Percentiles rank a stretch among this genome's conserved stretches.
These are phyloP conservation scores for Perccottus glenii DNA, from an alignment of 2,113 vertebrate genomes.

Conservation along the genomic window DNA sequence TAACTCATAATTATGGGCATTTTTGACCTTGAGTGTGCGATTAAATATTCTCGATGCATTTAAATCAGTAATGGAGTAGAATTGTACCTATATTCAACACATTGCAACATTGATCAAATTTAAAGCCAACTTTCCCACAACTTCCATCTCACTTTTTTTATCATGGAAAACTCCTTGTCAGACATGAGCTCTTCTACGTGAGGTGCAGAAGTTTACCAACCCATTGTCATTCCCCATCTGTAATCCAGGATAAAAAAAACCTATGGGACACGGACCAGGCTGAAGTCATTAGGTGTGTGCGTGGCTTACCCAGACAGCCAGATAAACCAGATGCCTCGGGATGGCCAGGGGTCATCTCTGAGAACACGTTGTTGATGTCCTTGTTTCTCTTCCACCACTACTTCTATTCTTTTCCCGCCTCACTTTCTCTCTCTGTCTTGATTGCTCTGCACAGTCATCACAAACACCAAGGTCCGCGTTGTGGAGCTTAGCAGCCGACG, in stretches of 20 bases:
- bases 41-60: conserved; percentile 36
- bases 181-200: conserved; percentile 51
- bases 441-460: conserved; percentile 70
- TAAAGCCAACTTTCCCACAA: conserved; percentile 48
- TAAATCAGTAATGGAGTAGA: conserved; percentile 32
- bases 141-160: conserved; percentile 47
- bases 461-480: conserved; percentile 62
- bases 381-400: conserved; percentile 73
- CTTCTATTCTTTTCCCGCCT: conserved; percentile 80
- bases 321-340: conserved; percentile 82
- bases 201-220: conserved; percentile 58
- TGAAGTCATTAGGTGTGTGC: conserved; percentile 77
- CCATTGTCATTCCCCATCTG: conserved; percentile 75
- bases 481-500: conserved; percentile 68
- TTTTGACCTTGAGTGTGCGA: conserved; percentile 51
- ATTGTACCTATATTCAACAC: conserved; percentile 18
- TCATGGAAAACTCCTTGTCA: conserved; percentile 52
- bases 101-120: neutral
- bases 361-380: conserved; percentile 78
- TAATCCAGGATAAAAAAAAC: conserved; percentile 77
- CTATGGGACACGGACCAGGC: conserved; percentile 65
- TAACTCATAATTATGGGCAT: conserved; percentile 36
- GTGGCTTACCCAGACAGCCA: conserved; percentile 76
- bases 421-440: conserved; percentile 83
- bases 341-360: conserved; percentile 81